phyloP scores from a whole-genome alignment of 2,113 vertebrate species.

The Penelope pileata region DNA sequence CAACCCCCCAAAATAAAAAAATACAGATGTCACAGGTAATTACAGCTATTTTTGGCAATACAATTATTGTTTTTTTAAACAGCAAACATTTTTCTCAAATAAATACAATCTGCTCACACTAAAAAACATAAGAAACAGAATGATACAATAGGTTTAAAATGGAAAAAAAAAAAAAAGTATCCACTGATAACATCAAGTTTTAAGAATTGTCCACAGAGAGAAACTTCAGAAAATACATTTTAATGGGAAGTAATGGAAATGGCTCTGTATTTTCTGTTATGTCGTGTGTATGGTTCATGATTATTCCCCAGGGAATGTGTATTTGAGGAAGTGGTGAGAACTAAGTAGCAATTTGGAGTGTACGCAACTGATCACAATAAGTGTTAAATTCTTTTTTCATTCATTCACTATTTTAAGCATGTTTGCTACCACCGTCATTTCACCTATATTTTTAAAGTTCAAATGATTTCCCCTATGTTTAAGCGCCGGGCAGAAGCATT shows the following conservation, averaged over 20 bases:
- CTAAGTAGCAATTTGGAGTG: not conserved
- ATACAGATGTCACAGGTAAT: slow-evolving; percentile 62
- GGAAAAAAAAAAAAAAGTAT: not conserved
- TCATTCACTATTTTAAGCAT: not conserved
- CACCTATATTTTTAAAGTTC: not conserved
- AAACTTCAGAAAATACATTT: not conserved
- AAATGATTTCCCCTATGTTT: not conserved
- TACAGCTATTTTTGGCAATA: slow-evolving; percentile 53
- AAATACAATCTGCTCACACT: slow-evolving; percentile 65
- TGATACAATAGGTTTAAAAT: slow-evolving; percentile 22
- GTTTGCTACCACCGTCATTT: not conserved
- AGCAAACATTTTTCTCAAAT: slow-evolving; percentile 54
- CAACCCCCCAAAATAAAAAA: slow-evolving; percentile 24
- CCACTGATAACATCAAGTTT: not conserved
- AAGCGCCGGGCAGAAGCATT: not conserved
- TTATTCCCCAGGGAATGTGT: not conserved
- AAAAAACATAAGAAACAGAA: slow-evolving; percentile 29
- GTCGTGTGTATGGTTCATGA: not conserved
- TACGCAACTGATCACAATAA: not conserved
- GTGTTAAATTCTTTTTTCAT: not conserved
- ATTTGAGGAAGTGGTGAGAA: slow-evolving; percentile 7
- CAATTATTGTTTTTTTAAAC: slow-evolving; percentile 45
- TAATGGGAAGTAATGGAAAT: not conserved
- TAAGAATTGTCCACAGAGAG: not conserved
- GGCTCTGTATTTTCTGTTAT: not conserved